phyloP scores from a whole-genome alignment of 53 echinoderm and acorn worm species.

The Echinarachnius parma region DNA sequence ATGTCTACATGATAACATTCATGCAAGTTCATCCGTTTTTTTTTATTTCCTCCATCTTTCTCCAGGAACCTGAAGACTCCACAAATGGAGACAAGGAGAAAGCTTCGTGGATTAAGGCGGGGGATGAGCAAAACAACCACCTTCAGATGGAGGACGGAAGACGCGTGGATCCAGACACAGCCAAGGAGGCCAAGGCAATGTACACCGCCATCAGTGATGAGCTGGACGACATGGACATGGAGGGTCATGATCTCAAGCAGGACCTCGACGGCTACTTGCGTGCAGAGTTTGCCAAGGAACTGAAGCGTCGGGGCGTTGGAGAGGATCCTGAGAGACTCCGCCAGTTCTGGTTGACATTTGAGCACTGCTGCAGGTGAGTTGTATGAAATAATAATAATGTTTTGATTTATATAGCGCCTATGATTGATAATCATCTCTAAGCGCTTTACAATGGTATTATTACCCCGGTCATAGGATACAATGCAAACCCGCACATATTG shows the following conservation, averaged over 20 bases:
- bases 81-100: too few relatives aligned
- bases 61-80: too few relatives aligned
- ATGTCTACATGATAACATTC: too few relatives aligned
- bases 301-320: background rate
- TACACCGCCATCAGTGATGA: background rate
- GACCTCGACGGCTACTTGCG: background rate
- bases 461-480: too few relatives aligned
- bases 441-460: too few relatives aligned
- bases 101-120: too few relatives aligned
- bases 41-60: too few relatives aligned
- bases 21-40: too few relatives aligned
- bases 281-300: background rate
- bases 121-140: background rate
- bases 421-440: too few relatives aligned
- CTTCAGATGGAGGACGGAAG: background rate
- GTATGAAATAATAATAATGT: too few relatives aligned
- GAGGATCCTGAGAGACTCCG: background rate
- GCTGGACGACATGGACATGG: background rate
- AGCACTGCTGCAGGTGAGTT: conserved; percentile 24
- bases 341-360: conserved; percentile 20
- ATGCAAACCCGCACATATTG: too few relatives aligned
- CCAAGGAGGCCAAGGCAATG: background rate
- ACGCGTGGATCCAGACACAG: background rate
- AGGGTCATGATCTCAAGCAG: background rate
- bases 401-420: too few relatives aligned